phyloP scores from a whole-genome alignment of 2,797 vertebrate genomes.

The Danio jaintianensis region DNA sequence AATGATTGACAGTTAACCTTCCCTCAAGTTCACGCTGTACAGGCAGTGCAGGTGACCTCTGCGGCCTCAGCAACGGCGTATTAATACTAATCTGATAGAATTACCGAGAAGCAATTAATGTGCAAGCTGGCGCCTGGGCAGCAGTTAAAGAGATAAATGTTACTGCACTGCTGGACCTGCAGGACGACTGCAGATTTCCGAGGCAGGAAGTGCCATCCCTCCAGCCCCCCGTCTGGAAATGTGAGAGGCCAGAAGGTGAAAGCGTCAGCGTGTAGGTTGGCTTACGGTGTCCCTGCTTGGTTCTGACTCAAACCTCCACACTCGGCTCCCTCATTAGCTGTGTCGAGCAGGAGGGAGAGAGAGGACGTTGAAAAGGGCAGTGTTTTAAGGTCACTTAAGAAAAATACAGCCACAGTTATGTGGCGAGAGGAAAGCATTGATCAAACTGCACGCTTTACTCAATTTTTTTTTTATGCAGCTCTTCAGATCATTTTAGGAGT shows the following conservation, averaged over 20 bases:
- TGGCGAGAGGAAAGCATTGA: constrained; percentile 41
- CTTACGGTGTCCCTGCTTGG: constrained; percentile 52
- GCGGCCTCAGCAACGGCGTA: constrained; percentile 68
- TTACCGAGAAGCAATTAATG: constrained; percentile 78
- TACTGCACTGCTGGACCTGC: constrained; percentile 56
- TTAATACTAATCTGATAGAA: constrained; percentile 82
- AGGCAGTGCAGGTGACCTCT: constrained; percentile 68
- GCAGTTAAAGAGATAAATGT: constrained; percentile 67
- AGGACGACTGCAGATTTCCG: constrained; percentile 48
- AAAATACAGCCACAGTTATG: constrained; percentile 44
- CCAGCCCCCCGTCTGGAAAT: constrained; percentile 33
- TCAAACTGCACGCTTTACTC: constrained; percentile 27
- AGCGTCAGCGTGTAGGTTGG: constrained; percentile 42
- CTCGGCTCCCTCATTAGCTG: constrained; percentile 57
- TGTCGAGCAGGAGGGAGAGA: constrained; percentile 28
- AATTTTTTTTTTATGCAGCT: background rate
- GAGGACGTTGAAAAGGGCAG: constrained; percentile 49
- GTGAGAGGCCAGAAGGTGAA: constrained; percentile 59
- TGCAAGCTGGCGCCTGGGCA: constrained; percentile 60
- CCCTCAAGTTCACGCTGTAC: constrained; percentile 70
- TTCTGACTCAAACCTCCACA: constrained; percentile 43
- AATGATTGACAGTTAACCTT: constrained; percentile 84
- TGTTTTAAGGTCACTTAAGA: constrained; percentile 59
- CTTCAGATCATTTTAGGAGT: constrained; percentile 8
- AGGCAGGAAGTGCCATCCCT: constrained; percentile 32